Base-by-base conservation (phyloP, 2,113 vertebrate species). In the Rafetus swinhoei region DNA sequence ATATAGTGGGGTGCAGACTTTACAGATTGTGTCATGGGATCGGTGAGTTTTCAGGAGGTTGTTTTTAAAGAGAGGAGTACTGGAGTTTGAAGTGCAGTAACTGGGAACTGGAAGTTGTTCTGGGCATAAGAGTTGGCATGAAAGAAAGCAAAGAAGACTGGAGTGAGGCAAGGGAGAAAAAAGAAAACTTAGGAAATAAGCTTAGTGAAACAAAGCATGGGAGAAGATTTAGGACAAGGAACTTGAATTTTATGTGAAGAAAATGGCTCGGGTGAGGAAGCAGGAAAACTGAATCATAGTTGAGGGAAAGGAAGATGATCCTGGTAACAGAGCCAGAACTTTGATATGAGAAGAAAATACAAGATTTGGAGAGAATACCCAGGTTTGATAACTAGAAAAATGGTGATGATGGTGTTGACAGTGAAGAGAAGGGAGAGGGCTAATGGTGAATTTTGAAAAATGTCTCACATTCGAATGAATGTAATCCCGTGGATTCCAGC, bases 391-490 rank as follows among this genome's bases (percentile, higher is more conserved):
- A 27, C 21, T 94, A 53, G 39, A 50, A 29, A 45, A 4, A 45
- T 45, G 45, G 45, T 84, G 1, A 3, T 87, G 74, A 1, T 27
- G 55, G 56, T 57, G 9, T 1, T 74, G 60, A 82, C 7, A 53
- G 6, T 5, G 13, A 12, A 11, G 7, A 0, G 10, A 62, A 57
- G 54, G 15, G 81, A 74, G 39, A 25, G 7, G 10, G 3, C 11
- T 45, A 45, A 16, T 55, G 57, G 56, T 74, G 54, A 74, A n/a
- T 4, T 4, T 11, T 56, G 25, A 29, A 39, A 21, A 76, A 45
- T 25, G 89, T 22, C 27, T 76, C 56, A 1, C 83, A n/a, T 87
- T 76, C 56, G 7, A 3, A 21, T 3, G 18, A 59, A 9, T 56
- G n/a, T 39, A 87, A 0, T 76, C 24, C 35, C 4, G 0, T 35